phyloP scores from a whole-genome alignment of 2,888 invertebrate genomes.

The Drosophila testacea region DNA sequence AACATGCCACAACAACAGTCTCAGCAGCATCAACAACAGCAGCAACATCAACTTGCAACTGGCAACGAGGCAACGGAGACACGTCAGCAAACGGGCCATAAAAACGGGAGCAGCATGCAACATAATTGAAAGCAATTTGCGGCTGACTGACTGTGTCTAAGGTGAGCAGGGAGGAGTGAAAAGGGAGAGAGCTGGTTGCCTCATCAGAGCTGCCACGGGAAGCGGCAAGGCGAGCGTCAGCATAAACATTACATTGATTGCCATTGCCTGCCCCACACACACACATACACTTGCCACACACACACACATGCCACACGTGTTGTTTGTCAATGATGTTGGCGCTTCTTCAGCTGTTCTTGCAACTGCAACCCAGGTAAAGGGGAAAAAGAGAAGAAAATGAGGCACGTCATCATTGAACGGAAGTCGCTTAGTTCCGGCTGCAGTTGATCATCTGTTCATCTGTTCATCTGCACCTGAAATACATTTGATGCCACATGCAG shows the following conservation, averaged over 20 bases:
- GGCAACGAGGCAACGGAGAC: conserved; percentile 45
- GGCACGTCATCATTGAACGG: conserved; percentile 46
- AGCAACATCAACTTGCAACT: conserved; percentile 16
- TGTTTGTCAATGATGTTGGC: conserved; percentile 72
- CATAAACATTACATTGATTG: conserved; percentile 75
- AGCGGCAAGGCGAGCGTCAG: conserved; percentile 55
- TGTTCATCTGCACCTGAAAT: conserved; percentile 47
- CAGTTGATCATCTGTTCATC: conserved; percentile 38
- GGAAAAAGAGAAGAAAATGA: conserved; percentile 1
- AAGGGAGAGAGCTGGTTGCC: neutral
- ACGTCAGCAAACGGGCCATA: conserved; percentile 71
- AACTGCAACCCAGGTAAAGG: neutral
- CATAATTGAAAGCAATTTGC: conserved; percentile 80
- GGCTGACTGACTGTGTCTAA: conserved; percentile 59
- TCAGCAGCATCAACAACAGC: conserved; percentile 21
- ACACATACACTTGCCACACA: conserved; percentile 16
- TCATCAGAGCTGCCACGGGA: conserved; percentile 22
- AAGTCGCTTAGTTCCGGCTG: conserved; percentile 73
- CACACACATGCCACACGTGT: conserved; percentile 64
- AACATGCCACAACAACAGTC: conserved; percentile 54
- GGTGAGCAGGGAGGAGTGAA: neutral
- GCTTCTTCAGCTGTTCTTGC: conserved; percentile 32
- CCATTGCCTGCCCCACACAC: conserved; percentile 58
- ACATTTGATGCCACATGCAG: conserved; percentile 33
- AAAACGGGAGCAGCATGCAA: conserved; percentile 79